A percentile compares a stretch with the other conserved stretches of the same genome.
These are phyloP conservation scores for Sphaerophoria rueppellii DNA, from an alignment of 2,888 invertebrate genomes.

Conservation along the genomic window DNA sequence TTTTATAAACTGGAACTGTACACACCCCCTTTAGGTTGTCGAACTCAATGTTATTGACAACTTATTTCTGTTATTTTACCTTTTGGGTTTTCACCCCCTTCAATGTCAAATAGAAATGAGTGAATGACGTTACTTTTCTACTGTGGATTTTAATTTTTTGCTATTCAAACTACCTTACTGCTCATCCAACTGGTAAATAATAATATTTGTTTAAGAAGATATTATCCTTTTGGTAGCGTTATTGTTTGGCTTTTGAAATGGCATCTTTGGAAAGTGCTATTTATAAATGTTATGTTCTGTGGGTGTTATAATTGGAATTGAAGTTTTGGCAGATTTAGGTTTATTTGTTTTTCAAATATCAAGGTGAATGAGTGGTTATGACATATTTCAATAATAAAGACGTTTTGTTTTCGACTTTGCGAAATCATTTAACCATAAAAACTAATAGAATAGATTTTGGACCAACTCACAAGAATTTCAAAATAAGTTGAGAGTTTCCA, in stretches of 20 bases:
- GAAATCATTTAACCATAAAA: too few relatives aligned
- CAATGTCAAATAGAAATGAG: constrained; percentile 35
- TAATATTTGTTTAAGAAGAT: constrained; percentile 47
- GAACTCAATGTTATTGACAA: constrained; percentile 63
- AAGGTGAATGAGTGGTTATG: too few relatives aligned
- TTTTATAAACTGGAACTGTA: constrained; percentile 4
- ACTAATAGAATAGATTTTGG: too few relatives aligned
- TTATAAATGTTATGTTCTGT: too few relatives aligned
- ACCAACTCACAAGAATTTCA: too few relatives aligned
- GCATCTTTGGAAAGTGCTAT: too few relatives aligned
- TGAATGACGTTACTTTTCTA: constrained; percentile 34
- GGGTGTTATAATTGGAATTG: too few relatives aligned
- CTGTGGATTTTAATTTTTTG: constrained; percentile 42
- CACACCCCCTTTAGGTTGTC: constrained; percentile 1
- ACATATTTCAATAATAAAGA: too few relatives aligned
- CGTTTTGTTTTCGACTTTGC: too few relatives aligned
- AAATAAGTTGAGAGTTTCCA: too few relatives aligned
- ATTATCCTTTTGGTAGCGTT: background rate
- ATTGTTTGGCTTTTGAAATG: background rate
- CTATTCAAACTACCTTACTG: constrained; percentile 38
- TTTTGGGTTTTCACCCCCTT: constrained; percentile 57
- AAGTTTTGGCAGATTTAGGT: too few relatives aligned
- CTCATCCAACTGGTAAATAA: constrained; percentile 51
- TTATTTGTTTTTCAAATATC: too few relatives aligned
- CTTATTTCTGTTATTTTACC: constrained; percentile 42